Evolutionary conservation across 2,797 vertebrate species (phyloP).

Genomic region (Betta splendens): DNA sequence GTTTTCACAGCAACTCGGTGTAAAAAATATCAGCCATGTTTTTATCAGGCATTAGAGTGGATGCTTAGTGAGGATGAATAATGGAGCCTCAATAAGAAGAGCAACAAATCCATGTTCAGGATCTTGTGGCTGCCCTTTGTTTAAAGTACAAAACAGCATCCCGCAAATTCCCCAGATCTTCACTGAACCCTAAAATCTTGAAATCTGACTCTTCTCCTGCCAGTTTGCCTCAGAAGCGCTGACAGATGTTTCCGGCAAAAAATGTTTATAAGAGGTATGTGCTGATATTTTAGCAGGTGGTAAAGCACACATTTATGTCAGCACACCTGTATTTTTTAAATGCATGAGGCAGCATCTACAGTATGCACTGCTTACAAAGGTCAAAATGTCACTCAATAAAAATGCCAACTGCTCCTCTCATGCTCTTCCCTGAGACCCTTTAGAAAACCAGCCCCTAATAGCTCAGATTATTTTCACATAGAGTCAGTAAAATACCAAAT

Average conservation of each 20-base stretch:
- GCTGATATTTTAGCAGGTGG: neutral
- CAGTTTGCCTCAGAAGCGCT: neutral
- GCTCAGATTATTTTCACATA: neutral
- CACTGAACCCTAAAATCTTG: slow-evolving; percentile 22
- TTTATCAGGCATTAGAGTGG: too few species aligned
- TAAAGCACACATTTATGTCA: neutral
- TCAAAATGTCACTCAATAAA: slow-evolving; percentile 50
- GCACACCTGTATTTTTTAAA: neutral
- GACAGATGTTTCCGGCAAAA: slow-evolving; percentile 10
- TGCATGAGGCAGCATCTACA: too few species aligned
- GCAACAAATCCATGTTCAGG: slow-evolving; percentile 15
- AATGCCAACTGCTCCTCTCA: slow-evolving; percentile 8
- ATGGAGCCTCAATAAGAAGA: slow-evolving; percentile 13
- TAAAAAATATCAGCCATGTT: too few species aligned
- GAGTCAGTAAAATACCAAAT: neutral
- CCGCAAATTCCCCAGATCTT: slow-evolving; percentile 15
- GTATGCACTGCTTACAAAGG: slow-evolving; percentile 24
- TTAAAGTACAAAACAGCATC: slow-evolving; percentile 4
- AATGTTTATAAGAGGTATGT: too few species aligned
- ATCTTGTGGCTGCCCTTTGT: slow-evolving; percentile 3
- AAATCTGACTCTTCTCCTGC: slow-evolving; percentile 36
- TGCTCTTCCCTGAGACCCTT: neutral
- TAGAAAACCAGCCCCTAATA: too few species aligned
- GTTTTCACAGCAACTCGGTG: neutral
- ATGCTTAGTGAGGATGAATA: neutral